Base-by-base conservation (phyloP, 2,113 vertebrate species). In the Danio rerio region DNA sequence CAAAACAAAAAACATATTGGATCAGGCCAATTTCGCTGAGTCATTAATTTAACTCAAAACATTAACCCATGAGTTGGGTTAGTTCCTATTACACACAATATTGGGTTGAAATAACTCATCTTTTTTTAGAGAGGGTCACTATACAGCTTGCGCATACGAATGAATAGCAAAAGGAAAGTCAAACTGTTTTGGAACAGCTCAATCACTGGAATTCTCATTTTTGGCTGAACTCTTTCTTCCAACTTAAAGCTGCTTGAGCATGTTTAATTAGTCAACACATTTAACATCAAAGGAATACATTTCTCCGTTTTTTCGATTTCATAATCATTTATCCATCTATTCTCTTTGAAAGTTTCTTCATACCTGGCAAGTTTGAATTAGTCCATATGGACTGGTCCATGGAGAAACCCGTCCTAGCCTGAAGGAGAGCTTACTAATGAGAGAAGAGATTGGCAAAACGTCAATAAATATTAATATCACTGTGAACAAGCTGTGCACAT, bases 391-490 rank as follows among this genome's bases (percentile, higher is more conserved):
- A 15, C 40, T 12, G 42, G 18, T 49, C 42, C 59, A n/a, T 63
- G 5, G 59, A 40, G 15, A 13, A 53, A 50, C 61, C 12, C 58
- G 7, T 50, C 6, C 9, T 79, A 55, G 77, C 74, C 68, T 73
- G 31, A 63, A 62, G 56, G 55, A 50, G 15, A 55, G 16, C 50
- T 40, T 1, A 42, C 43, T 66, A 43, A 70, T 65, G 42, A 78
- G 58, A 75, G 58, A 71, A 70, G 49, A 72, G 55, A 79, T 83
- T 81, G 81, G 69, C 76, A 81, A 83, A 65, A 47, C 21, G 18
- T 81, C 63, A 83, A 84, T 87, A 86, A 82, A 83, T 81, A 85
- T 86, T 85, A 80, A 83, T 81, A 52, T 16, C 47, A 50, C 59
- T 20, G 42, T 40, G 74, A 84, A 84, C 81, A 87, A 81, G 73